phyloP scores from a whole-genome alignment of 2,113 vertebrate genomes.

The Ictalurus punctatus region DNA sequence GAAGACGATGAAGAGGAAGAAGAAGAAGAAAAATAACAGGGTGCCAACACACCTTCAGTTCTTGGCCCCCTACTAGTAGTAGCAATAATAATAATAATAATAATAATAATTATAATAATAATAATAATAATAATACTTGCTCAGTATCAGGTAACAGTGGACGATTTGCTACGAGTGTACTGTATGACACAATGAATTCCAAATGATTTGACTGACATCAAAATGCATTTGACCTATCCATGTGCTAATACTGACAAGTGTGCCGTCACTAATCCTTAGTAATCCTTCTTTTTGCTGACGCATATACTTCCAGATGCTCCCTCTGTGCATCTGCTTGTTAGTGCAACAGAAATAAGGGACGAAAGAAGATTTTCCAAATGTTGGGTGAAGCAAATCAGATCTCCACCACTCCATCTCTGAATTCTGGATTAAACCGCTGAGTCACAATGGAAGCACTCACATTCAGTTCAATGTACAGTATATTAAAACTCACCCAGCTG shows the following conservation, averaged over 20 bases:
- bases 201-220: not conserved
- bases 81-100: not conserved
- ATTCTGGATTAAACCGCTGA: not conserved
- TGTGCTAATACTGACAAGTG: not conserved
- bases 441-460: not conserved
- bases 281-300: not conserved
- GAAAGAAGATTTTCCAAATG: not conserved
- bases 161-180: not conserved
- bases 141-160: too few relatives aligned
- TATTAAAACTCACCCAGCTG: not conserved
- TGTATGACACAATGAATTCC: not conserved
- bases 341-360: not conserved
- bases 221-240: not conserved
- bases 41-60: too few relatives aligned
- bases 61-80: too few relatives aligned
- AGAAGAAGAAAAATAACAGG: too few relatives aligned
- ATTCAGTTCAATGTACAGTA: not conserved
- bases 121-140: too few relatives aligned
- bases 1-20: too few relatives aligned
- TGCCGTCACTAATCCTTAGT: not conserved
- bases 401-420: not conserved
- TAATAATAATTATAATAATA: not conserved
- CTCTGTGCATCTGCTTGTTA: not conserved
- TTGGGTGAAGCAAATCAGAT: not conserved
- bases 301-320: not conserved